Evolutionary conservation across 1,140 invertebrate species (phyloP).

Genomic region (Drosophila carrolli): DNA sequence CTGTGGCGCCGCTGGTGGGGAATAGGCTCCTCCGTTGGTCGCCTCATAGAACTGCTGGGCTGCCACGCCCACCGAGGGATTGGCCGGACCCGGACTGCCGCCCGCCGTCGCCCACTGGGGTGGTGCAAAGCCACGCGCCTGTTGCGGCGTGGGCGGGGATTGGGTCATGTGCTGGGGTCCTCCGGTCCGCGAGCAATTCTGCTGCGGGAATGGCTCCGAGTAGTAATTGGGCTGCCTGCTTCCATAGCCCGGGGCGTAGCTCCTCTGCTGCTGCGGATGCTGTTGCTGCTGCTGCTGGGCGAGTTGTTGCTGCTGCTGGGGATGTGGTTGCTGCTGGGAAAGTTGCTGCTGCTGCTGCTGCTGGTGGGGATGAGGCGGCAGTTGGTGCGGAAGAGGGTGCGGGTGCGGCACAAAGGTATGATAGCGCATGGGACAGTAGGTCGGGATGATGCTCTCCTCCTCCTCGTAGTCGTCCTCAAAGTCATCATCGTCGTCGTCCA

Average conservation of each 20-base stretch:
- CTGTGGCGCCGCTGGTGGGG: constrained; percentile 84
- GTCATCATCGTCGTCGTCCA: constrained; percentile 86
- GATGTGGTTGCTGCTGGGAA: constrained; percentile 44
- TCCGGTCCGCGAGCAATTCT: constrained; percentile 83
- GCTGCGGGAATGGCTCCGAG: constrained; percentile 83
- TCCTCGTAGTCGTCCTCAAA: constrained; percentile 86
- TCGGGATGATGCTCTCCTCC: constrained; percentile 84
- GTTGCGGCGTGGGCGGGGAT: constrained; percentile 20
- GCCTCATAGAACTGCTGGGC: constrained; percentile 53
- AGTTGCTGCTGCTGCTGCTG: constrained; percentile 59
- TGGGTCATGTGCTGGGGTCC: constrained; percentile 74
- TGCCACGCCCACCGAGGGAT: constrained; percentile 54
- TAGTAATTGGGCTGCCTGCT: constrained; percentile 80
- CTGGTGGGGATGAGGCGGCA: constrained; percentile 59
- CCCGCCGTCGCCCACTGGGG: constrained; percentile 67
- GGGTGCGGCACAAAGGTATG: constrained; percentile 65
- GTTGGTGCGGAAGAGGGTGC: constrained; percentile 50
- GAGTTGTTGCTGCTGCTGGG: constrained; percentile 37
- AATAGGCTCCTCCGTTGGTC: constrained; percentile 28
- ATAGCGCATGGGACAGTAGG: constrained; percentile 79
- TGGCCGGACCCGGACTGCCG: constrained; percentile 11
- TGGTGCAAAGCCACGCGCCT: constrained; percentile 64
- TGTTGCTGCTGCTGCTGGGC: constrained; percentile 22
- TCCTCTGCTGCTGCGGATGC: constrained; percentile 44
- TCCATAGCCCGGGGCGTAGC: constrained; percentile 68